A percentile compares a stretch with the other conserved stretches of the same genome.
phyloP scores from a whole-genome alignment of 2,113 vertebrate genomes.

The Acrocephalus kingi region DNA sequence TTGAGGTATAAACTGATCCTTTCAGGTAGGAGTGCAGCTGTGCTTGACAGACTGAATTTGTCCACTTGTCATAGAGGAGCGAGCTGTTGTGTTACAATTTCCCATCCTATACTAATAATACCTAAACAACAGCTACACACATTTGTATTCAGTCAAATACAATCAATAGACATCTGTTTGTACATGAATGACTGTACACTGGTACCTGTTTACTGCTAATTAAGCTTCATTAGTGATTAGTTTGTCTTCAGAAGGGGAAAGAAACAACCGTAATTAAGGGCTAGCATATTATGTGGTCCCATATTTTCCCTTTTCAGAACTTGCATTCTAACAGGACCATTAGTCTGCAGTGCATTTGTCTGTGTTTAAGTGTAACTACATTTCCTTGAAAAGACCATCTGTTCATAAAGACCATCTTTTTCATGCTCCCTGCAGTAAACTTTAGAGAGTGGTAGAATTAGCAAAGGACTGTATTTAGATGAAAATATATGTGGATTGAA shows the following conservation, averaged over 20 bases:
- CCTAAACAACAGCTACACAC: slow-evolving; percentile 49
- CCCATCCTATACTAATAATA: slow-evolving; percentile 61
- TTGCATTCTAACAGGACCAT: slow-evolving; percentile 66
- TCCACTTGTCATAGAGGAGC: slow-evolving; percentile 73
- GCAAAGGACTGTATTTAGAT: slow-evolving; percentile 45
- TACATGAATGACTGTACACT: slow-evolving; percentile 50
- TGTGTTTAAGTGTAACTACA: slow-evolving; percentile 73
- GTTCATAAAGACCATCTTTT: slow-evolving; percentile 72
- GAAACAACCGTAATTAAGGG: slow-evolving; percentile 64
- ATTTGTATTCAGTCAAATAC: slow-evolving; percentile 76
- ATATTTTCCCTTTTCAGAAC: slow-evolving; percentile 66
- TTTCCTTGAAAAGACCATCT: slow-evolving; percentile 79
- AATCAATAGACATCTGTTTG: slow-evolving; percentile 83
- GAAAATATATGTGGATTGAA: slow-evolving; percentile 39
- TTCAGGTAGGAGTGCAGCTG: slow-evolving; percentile 77
- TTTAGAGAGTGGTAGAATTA: slow-evolving; percentile 32
- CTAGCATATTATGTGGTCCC: slow-evolving; percentile 46
- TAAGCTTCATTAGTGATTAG: slow-evolving; percentile 70
- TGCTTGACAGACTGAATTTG: slow-evolving; percentile 78
- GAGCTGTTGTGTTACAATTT: slow-evolving; percentile 31
- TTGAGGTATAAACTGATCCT: slow-evolving; percentile 54
- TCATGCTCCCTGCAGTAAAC: slow-evolving; percentile 62
- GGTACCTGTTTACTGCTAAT: slow-evolving; percentile 73
- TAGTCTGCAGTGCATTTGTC: slow-evolving; percentile 76
- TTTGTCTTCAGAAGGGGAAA: slow-evolving; percentile 69